Evolutionary conservation across 2,113 vertebrate species (phyloP), one percentile per base, ranked within the genome.

Genomic region (Aspidoscelis tigris): DNA sequence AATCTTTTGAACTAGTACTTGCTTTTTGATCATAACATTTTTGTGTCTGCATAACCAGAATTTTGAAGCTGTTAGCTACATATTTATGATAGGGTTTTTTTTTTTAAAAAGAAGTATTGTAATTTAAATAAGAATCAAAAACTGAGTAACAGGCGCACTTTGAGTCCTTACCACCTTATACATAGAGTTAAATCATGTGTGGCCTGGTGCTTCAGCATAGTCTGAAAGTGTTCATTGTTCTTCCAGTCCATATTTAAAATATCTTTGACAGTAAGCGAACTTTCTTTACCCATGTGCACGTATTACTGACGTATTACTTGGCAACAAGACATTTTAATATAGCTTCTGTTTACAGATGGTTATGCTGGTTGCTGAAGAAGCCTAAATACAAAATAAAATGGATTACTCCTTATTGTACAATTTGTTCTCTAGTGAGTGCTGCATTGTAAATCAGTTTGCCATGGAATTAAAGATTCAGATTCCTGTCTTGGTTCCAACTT

Each of bases 11-110:
- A 92, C 87, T 96, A 95, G 95, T 83, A 91, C 88, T 96, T 90
- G 94, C 94, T 96, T 96, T 95, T 93, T 61, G 93, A 93, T 94
- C 44, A 95, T 97, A 96, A 96, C 93, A 95, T 93, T 95, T 84
- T 94, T 92, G 90, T 95, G 93, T 96, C 95, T 94, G 92, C 95
- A 80, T 85, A 95, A 96, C 88, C 87, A 94, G 93, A 90, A 91
- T 88, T 94, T 90, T 91, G 87, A 92, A 92, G 85, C 64, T 86
- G 86, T 93, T 80, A 93, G 89, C 89, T 93, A 89, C 81, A 33
- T 94, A 92, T 94, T 95, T 95, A 94, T 93, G 88, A 95, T 92
- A 61, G 58, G 89, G 95, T 33, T 58, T 80, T 80, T 80, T 80
- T 70, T 80, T 66, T 44, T 47, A 24, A 50, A n/a, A 95, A 95